phyloP scores from a whole-genome alignment of 2,797 vertebrate genomes.

The Sarcoramphus papa region DNA sequence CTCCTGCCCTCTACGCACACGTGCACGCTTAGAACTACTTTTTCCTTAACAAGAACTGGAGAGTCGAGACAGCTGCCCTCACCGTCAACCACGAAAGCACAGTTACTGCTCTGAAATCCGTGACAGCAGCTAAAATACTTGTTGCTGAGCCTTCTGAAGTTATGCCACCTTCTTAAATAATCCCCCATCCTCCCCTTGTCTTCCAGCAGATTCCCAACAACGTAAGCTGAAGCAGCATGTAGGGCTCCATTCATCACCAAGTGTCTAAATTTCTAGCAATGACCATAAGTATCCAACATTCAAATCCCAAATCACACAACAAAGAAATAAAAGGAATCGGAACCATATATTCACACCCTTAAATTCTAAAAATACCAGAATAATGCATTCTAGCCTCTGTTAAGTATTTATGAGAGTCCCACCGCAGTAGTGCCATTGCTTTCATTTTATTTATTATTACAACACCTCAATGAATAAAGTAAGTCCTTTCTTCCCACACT shows the following conservation, averaged over 20 bases:
- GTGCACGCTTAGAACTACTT: fast-evolving
- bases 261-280: background rate
- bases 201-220: background rate
- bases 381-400: background rate
- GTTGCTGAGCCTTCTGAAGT: background rate
- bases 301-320: background rate
- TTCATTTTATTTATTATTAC: background rate
- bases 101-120: background rate
- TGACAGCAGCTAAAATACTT: background rate
- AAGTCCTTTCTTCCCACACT: background rate
- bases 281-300: background rate
- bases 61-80: background rate
- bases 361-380: background rate
- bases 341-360: background rate
- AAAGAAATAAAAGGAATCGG: background rate
- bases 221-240: background rate
- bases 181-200: background rate
- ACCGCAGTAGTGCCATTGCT: fast-evolving
- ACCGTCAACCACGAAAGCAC: background rate
- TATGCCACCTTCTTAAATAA: background rate
- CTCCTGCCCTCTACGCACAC: no score
- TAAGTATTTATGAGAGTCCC: background rate
- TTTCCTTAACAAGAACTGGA: background rate
- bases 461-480: background rate
- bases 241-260: background rate